Conservation (phyloP, 2,888 invertebrate species). For the Tortrix viridana region DNA sequence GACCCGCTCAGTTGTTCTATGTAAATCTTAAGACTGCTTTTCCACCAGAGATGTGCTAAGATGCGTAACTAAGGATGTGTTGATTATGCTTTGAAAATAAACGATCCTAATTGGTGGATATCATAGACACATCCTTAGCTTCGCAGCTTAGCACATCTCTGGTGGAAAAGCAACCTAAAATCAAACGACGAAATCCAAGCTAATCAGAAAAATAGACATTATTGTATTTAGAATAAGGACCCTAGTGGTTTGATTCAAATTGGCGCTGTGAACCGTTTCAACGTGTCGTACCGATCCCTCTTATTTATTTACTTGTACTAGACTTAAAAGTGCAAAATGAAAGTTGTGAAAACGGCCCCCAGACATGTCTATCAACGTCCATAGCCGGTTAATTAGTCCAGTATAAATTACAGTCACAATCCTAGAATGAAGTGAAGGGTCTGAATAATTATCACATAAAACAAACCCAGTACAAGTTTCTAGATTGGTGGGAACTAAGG, state of each 20-base stretch:
- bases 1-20: too few species aligned
- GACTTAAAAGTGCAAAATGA: conserved; percentile 15
- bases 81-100: too few species aligned
- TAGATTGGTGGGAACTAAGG: not conserved
- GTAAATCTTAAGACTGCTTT: too few species aligned
- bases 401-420: conserved; percentile 17
- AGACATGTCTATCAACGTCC: conserved; percentile 18
- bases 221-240: too few species aligned
- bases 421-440: conserved; percentile 10
- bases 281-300: not conserved
- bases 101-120: too few species aligned
- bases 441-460: conserved; percentile 17
- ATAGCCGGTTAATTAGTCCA: conserved; percentile 21
- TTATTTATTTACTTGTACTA: not conserved
- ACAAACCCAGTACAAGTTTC: not conserved
- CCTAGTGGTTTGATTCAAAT: not conserved
- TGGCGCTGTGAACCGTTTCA: not conserved
- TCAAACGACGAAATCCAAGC: too few species aligned
- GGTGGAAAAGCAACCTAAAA: too few species aligned
- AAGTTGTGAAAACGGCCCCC: conserved; percentile 28
- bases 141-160: too few species aligned
- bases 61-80: too few species aligned
- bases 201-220: too few species aligned
- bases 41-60: too few species aligned
- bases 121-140: too few species aligned